Conservation (phyloP, 1,140 invertebrate species). For the Limonius californicus region DNA sequence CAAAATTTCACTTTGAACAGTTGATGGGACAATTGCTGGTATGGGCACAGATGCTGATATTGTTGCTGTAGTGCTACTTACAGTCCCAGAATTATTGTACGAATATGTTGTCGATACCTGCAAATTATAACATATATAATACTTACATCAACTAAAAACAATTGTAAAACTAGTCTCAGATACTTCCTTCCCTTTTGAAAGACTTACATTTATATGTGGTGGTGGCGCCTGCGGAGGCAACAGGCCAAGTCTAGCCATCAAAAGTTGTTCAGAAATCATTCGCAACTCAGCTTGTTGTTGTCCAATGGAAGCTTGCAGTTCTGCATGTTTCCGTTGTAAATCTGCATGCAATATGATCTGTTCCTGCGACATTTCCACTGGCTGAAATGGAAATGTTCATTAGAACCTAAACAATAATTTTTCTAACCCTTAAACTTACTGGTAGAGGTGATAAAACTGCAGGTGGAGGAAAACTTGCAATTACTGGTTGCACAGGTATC, state of each 20-base stretch:
- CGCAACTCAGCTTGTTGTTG: slow-evolving; percentile 82
- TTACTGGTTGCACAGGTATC: slow-evolving; percentile 58
- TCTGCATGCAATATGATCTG: slow-evolving; percentile 66
- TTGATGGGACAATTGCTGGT: slow-evolving; percentile 19
- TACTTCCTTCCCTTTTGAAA: neutral
- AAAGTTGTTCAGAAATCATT: slow-evolving; percentile 76
- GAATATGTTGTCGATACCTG: slow-evolving; percentile 40
- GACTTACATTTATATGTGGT: slow-evolving; percentile 29
- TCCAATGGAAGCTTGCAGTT: slow-evolving; percentile 78
- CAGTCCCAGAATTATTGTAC: slow-evolving; percentile 43
- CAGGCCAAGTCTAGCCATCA: slow-evolving; percentile 77
- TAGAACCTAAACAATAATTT: neutral
- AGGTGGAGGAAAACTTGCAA: slow-evolving; percentile 46
- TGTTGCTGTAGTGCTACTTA: slow-evolving; percentile 41
- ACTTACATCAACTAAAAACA: slow-evolving; percentile 15
- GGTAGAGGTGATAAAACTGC: slow-evolving; percentile 44
- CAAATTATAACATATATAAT: slow-evolving; percentile 22
- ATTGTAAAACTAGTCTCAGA: neutral
- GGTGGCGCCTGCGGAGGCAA: slow-evolving; percentile 56
- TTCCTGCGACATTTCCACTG: slow-evolving; percentile 51
- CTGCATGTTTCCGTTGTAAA: slow-evolving; percentile 77
- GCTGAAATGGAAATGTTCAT: slow-evolving; percentile 1
- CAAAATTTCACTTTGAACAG: neutral
- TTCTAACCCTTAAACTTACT: slow-evolving; percentile 26
- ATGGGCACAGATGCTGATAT: slow-evolving; percentile 18